phyloP scores from a whole-genome alignment of 1,140 invertebrate species.

The Drosophila paulistorum region DNA sequence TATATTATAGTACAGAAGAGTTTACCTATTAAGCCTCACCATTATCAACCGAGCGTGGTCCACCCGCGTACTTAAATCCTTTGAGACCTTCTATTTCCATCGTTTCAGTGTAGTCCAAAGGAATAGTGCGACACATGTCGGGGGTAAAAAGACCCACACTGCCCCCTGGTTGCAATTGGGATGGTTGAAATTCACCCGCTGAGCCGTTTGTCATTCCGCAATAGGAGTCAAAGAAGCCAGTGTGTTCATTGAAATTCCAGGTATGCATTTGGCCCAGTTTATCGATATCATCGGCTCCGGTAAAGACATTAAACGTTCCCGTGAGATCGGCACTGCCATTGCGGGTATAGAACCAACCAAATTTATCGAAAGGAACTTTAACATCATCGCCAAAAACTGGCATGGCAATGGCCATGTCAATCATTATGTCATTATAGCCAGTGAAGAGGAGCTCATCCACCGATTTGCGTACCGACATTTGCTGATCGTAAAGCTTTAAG shows the following conservation, averaged over 20 bases:
- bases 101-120: conserved; percentile 85
- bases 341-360: conserved; percentile 92
- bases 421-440: conserved; percentile 89
- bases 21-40: conserved; percentile 82
- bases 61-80: conserved; percentile 85
- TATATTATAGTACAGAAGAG: background rate
- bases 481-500: conserved; percentile 84
- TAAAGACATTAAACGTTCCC: conserved; percentile 89
- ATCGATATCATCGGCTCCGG: conserved; percentile 85
- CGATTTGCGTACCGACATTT: conserved; percentile 86
- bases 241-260: conserved; percentile 88
- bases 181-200: conserved; percentile 90
- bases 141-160: conserved; percentile 87
- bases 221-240: conserved; percentile 85
- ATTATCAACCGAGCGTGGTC: conserved; percentile 85
- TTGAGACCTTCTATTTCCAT: conserved; percentile 84
- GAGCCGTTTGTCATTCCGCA: conserved; percentile 87
- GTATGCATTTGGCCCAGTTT: conserved; percentile 87
- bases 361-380: conserved; percentile 87
- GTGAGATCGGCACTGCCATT: conserved; percentile 89
- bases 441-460: conserved; percentile 90
- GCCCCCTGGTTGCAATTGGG: conserved; percentile 84
- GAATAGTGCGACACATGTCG: conserved; percentile 88
- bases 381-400: conserved; percentile 83
- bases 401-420: conserved; percentile 86